Percentiles rank a stretch among this genome's conserved stretches.
phyloP scores from a whole-genome alignment of 2,888 invertebrate species.

The Anodontia alba region DNA sequence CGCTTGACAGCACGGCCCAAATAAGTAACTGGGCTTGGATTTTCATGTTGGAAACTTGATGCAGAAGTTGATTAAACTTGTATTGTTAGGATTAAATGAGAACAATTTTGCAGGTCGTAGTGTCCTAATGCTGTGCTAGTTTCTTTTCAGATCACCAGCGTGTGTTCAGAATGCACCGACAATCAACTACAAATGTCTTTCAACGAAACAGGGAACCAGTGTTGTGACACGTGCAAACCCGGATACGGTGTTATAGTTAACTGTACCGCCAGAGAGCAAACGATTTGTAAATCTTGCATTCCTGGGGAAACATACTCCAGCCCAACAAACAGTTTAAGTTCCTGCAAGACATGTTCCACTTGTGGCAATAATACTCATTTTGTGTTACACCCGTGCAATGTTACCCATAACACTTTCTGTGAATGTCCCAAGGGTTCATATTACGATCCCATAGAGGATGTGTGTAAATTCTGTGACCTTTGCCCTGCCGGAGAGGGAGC shows the following conservation, averaged over 20 bases:
- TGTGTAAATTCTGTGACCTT: constrained; percentile 76
- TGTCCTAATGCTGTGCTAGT: too few relatives aligned
- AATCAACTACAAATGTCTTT: constrained; percentile 46
- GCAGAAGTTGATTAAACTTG: too few relatives aligned
- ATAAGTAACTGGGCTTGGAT: too few relatives aligned
- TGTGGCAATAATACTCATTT: constrained; percentile 73
- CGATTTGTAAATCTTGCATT: constrained; percentile 72
- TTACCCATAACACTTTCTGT: constrained; percentile 80
- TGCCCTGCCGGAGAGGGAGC: constrained; percentile 79
- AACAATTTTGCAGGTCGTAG: too few relatives aligned
- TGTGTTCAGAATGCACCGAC: constrained; percentile 29
- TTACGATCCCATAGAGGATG: constrained; percentile 58
- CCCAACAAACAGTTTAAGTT: constrained; percentile 54
- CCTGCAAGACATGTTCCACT: constrained; percentile 71
- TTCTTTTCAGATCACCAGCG: constrained; percentile 11
- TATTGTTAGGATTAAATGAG: too few relatives aligned
- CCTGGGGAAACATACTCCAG: constrained; percentile 74
- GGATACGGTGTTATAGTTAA: constrained; percentile 71
- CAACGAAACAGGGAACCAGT: constrained; percentile 51
- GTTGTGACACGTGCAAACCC: constrained; percentile 75
- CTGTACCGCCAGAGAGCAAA: constrained; percentile 72
- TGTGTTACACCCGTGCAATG: constrained; percentile 73
- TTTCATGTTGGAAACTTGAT: too few relatives aligned
- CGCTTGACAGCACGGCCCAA: too few relatives aligned
- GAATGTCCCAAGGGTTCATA: constrained; percentile 78